phyloP scores from a whole-genome alignment of 2,113 vertebrate species.

The Ciconia stormi region DNA sequence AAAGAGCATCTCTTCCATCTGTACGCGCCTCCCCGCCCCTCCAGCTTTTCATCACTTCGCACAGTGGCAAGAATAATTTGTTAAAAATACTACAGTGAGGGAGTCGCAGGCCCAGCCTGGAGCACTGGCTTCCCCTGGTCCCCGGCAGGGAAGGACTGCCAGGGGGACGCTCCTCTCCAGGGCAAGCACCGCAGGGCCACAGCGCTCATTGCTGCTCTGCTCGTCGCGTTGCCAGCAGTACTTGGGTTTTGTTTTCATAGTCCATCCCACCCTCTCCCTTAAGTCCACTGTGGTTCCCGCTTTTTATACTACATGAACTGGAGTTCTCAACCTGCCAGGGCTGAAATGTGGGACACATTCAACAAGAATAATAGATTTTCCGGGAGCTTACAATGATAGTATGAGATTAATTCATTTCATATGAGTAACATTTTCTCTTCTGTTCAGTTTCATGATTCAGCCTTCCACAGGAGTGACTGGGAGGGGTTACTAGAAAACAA shows the following conservation, averaged over 20 bases:
- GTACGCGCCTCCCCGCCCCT: not conserved
- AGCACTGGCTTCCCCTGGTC: not conserved
- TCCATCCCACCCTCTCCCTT: not conserved
- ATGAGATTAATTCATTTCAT: slow-evolving; percentile 52
- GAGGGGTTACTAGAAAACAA: slow-evolving; percentile 56
- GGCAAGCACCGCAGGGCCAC: fast-evolving
- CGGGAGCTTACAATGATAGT: slow-evolving; percentile 29
- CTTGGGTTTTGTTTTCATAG: not conserved
- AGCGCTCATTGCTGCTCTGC: not conserved
- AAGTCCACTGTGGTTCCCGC: not conserved
- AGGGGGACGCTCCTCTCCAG: not conserved
- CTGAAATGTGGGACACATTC: slow-evolving; percentile 55
- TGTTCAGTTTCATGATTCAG: slow-evolving; percentile 53
- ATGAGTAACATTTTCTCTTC: slow-evolving; percentile 56
- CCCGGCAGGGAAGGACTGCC: not conserved
- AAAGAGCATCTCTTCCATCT: not conserved
- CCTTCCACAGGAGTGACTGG: slow-evolving; percentile 46
- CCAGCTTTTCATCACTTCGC: slow-evolving; percentile 35
- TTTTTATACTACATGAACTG: not conserved
- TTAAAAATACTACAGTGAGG: not conserved
- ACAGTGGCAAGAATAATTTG: slow-evolving; percentile 32
- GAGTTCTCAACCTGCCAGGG: slow-evolving; percentile 38
- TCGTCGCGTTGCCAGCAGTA: not conserved
- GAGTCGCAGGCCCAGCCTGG: not conserved
- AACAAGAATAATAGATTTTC: slow-evolving; percentile 56